Conservation (phyloP, 2,113 vertebrate species). For the Alethe castanea region DNA sequence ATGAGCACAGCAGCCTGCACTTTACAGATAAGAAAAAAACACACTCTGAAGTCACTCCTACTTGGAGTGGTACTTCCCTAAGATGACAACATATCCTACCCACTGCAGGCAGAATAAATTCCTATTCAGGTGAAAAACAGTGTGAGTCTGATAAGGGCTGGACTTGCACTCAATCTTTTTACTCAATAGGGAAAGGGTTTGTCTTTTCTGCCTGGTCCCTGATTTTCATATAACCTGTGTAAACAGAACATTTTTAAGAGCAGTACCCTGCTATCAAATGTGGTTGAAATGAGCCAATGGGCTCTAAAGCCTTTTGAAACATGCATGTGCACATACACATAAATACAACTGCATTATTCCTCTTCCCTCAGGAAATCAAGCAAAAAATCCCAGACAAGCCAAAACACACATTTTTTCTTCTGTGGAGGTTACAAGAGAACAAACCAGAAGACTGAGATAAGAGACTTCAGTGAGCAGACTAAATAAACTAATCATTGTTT, state of each 20-base stretch:
- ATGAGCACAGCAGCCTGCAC: background rate
- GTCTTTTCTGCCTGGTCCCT: background rate
- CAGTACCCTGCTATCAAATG: background rate
- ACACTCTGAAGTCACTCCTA: background rate
- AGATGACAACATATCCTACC: background rate
- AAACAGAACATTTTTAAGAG: background rate
- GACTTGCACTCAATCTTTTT: background rate
- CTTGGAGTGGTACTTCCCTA: background rate
- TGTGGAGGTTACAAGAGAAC: background rate
- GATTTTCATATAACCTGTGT: background rate
- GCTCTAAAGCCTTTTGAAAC: background rate
- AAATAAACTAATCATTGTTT: slow-evolving; percentile 24
- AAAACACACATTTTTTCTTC: slow-evolving; percentile 17
- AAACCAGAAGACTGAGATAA: slow-evolving; percentile 38
- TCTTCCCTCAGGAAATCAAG: slow-evolving; percentile 15
- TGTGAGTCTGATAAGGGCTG: background rate
- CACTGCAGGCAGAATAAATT: background rate
- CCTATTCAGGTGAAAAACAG: background rate
- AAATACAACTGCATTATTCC: slow-evolving; percentile 8
- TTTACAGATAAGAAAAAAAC: background rate
- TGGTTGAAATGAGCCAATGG: background rate
- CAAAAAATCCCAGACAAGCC: slow-evolving; percentile 1
- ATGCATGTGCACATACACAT: background rate
- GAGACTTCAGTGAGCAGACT: background rate
- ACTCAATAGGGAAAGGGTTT: background rate